Percentiles rank a stretch among this genome's conserved stretches.
These are phyloP conservation scores for Nebria brevicollis DNA, from an alignment of 2,888 invertebrate genomes.

Conservation along the genomic window DNA sequence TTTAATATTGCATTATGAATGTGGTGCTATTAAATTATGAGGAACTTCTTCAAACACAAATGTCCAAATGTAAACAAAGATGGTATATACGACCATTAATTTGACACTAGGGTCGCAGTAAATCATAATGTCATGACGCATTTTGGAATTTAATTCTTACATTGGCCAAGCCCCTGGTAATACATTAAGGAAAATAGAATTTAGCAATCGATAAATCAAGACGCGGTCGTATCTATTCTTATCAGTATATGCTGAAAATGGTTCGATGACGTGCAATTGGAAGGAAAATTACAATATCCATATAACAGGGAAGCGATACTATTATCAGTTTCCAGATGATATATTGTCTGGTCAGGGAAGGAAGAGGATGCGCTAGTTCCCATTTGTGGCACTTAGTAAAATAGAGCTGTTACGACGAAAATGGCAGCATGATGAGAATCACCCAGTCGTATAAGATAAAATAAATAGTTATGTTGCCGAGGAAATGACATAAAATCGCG, in stretches of 20 bases:
- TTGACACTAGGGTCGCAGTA: background rate
- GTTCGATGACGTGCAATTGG: background rate
- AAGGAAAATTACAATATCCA: slow-evolving; percentile 6
- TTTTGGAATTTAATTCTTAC: background rate
- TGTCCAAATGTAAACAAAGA: background rate
- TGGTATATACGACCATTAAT: background rate
- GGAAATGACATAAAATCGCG: too few species aligned
- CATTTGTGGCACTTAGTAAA: slow-evolving; percentile 17
- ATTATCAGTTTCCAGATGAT: slow-evolving; percentile 7
- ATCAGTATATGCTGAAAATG: background rate
- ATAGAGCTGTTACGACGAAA: slow-evolving; percentile 15
- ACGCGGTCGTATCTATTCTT: background rate
- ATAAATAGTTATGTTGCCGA: too few species aligned
- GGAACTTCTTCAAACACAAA: background rate
- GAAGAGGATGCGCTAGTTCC: background rate
- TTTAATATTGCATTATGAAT: background rate
- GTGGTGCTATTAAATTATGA: background rate
- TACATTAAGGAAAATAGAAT: background rate
- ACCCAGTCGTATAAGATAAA: background rate
- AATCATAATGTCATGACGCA: background rate
- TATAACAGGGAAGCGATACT: slow-evolving; percentile 5
- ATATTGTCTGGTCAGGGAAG: slow-evolving; percentile 4
- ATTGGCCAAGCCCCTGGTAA: background rate
- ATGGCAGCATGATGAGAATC: background rate
- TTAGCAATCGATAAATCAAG: background rate